Evolutionary conservation across 2,888 invertebrate genomes (phyloP), one percentile per base, ranked within the genome.

Genomic region (Trachelus troglodyta): DNA sequence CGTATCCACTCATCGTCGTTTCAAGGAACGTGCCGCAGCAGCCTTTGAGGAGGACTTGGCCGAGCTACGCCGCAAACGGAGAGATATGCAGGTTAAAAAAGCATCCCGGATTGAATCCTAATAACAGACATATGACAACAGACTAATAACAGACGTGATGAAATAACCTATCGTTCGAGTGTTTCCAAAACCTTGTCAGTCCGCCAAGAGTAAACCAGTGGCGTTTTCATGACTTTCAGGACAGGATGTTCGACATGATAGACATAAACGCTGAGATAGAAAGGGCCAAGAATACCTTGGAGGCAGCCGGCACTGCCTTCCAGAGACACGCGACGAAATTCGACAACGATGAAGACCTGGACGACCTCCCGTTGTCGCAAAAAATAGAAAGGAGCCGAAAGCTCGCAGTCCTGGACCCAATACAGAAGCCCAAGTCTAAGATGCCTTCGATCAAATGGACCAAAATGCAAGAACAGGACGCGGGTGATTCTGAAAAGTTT

Each of bases 41-140:
- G 89, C 89, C n/a, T 91, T 91, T 74, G 89, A 90, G 37, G 90
- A 90, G 76, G 91, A 91, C 80, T 80, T 91, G 77, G 91, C 90
- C 11, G 91, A 91, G 56, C 78, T 91, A 69, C 88, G 91, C 77
- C 89, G 91, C 79, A 90, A 88, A 73, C 83, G 91, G 77, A 86
- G 90, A 76, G 91, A 91, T 78, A 87, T 91, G 87, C 90, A 91
- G 89, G 90, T 90, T 84, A 76, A 56, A 56, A 56, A 23, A 56
- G 23, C 56, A 56, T 56, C 56, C 40, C 23, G 6, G 23, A 56
- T 1, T 9, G 56, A 23, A 9, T 56, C 56, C 56, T 56, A 56
- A 23, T 56, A 56, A 23, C 15, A 56, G 23, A n/a, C n/a, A n/a
- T n/a, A n/a, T n/a, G n/a, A n/a, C n/a, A n/a, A n/a, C n/a, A n/a